Evolutionary conservation across 2,888 invertebrate species (phyloP), one percentile per base, ranked within the genome.

Genomic region (Machimus rusticus): DNA sequence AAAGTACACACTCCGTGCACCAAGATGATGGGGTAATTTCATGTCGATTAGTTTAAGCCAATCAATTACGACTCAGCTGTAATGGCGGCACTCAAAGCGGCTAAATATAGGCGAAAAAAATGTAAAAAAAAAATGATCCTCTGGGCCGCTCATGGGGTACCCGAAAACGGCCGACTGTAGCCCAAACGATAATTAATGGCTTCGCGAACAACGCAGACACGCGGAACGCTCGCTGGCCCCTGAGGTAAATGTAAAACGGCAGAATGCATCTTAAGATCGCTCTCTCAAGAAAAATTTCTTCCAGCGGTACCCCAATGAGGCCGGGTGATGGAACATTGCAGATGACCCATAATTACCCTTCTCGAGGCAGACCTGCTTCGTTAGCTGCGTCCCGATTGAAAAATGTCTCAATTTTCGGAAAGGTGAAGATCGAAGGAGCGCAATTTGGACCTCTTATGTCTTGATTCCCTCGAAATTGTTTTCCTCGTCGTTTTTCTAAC

Each of bases 1-100:
- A 86, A 86, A 86, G 86, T 86, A 86, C 74, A 86, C 46, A 86
- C 34, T 86, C 46, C 77, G 86, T 86, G 86, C 37, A 77, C 74
- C 43, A 28, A 57, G 87, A 88, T 88, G 84, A 88, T 86, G 88
- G 87, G 87, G 88, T 88, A 88, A 88, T 88, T 88, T 88, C 82
- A 86, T 86, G 86, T 88, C 88, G 87, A 88, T 88, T 88, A 88
- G 87, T 87, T 81, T 87, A 82, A 87, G 82, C 87, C 88, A 88
- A 88, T 88, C 88, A 88, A 88, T 88, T 88, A 88, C 85, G 23
- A 57, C 16, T 76, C 31, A 31, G 46, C 55, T 46, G 37, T 55
- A 77, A 74, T 74, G 85, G 85, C 85, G 74, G 74, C 85, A 16
- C 46, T 31, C 39, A 74, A 39, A 74, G 34, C 74, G 85, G 74